Base-by-base conservation (phyloP, 2,113 vertebrate genomes). In the Rhynchomys soricoides region DNA sequence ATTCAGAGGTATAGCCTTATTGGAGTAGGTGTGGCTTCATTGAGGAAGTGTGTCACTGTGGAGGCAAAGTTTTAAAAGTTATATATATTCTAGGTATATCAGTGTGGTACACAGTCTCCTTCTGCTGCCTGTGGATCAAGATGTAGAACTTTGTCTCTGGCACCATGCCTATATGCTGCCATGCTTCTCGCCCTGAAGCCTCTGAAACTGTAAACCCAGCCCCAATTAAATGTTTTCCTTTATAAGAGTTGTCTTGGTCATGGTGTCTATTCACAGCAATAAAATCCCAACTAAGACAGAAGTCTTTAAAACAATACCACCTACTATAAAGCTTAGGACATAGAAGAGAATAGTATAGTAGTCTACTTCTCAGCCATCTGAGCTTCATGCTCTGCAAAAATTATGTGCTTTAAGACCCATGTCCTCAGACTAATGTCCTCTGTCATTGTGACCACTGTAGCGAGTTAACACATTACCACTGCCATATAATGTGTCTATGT, bases 401-500 rank as follows among this genome's bases (percentile, higher is more conserved):
- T 37, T 21, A 43, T 50, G 21, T 94, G 1, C 95, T 75, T 71
- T 57, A 29, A 91, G 43, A 91, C 16, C 45, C 29, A 81, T 43
- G 31, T 19, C 29, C 48, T 95, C 59, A 93, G 68, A 89, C 6
- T 79, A 21, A 52, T 87, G 29, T n/a, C 70, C 22, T 92, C 92
- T 95, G 11, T 75, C 70, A 83, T 59, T 71, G 11, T 95, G n/a
- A 89, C 43, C 55, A 86, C 64, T 34, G 57, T 85, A 77, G 15
- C 87, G 50, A 91, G 77, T 73, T 94, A 91, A 29, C 86, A 8
- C 57, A 90, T 96, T 88, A 85, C 19, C 19, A 24, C 24, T 93
- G 16, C 52, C 64, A 92, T 6, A 43, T 83, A 75, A 93, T 83
- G 1, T 82, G 71, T 78, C 90, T 73, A 55, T 90, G 57, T 90